These are phyloP conservation scores for Campopleginae sp. DNA, from an alignment of 2,888 invertebrate species.

Conservation along the genomic window DNA sequence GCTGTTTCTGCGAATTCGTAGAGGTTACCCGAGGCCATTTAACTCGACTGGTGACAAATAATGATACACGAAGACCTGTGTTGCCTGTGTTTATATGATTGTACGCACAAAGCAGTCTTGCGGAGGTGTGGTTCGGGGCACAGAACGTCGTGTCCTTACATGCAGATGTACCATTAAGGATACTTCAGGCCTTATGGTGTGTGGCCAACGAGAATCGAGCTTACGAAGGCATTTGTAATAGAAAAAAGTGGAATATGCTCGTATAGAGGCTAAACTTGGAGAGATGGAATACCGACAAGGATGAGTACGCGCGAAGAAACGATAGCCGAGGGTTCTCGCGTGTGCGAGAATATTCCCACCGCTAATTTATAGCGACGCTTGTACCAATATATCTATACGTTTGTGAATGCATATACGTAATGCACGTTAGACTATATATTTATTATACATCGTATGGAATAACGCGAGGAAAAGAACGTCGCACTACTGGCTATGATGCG, in stretches of 20 bases:
- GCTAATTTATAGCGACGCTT: constrained; percentile 78
- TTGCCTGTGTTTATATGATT: neutral
- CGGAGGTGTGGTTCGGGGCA: constrained; percentile 30
- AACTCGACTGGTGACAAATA: neutral
- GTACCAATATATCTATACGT: constrained; percentile 58
- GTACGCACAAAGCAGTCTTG: constrained; percentile 10
- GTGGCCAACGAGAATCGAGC: constrained; percentile 57
- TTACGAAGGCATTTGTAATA: constrained; percentile 48
- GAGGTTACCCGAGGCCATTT: neutral
- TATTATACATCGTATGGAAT: constrained; percentile 32
- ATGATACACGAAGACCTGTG: neutral
- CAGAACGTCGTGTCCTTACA: constrained; percentile 34
- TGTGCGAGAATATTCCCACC: constrained; percentile 79
- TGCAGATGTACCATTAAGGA: constrained; percentile 67
- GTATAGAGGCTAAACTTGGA: constrained; percentile 50
- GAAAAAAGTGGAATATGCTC: constrained; percentile 31
- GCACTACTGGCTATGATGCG: constrained; percentile 80
- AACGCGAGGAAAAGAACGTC: constrained; percentile 56
- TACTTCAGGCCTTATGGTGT: constrained; percentile 61
- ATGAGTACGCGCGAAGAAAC: constrained; percentile 67
- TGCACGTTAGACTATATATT: constrained; percentile 6
- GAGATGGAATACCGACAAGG: constrained; percentile 66
- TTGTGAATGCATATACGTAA: neutral
- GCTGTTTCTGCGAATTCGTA: neutral
- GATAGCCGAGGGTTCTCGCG: constrained; percentile 69